These are phyloP conservation scores for Festucalex cinctus DNA, from an alignment of 2,113 vertebrate species.

Conservation along the genomic window DNA sequence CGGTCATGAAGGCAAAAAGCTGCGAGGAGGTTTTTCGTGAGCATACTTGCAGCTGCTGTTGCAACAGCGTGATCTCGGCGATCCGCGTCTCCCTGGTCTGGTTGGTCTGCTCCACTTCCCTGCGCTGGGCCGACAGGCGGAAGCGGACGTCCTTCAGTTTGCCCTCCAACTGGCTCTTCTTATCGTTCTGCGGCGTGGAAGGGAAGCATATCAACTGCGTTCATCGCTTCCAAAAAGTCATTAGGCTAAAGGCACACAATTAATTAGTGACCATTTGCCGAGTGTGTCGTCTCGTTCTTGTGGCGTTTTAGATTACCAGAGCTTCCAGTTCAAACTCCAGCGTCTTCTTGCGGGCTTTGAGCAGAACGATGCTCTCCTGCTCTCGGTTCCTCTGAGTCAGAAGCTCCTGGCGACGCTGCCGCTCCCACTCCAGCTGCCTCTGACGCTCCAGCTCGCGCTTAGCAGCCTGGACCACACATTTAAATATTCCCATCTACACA, in stretches of 20 bases:
- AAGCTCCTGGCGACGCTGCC: slow-evolving; percentile 91
- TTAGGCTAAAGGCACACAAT: neutral
- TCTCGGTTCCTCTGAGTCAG: slow-evolving; percentile 93
- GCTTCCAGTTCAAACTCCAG: slow-evolving; percentile 97
- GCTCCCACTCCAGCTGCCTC: slow-evolving; percentile 94
- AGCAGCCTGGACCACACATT: slow-evolving; percentile 76
- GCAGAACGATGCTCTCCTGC: slow-evolving; percentile 92
- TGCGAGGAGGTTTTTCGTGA: neutral
- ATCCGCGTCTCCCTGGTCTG: slow-evolving; percentile 90
- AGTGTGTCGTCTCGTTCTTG: neutral
- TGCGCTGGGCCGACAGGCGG: slow-evolving; percentile 86
- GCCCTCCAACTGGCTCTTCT: slow-evolving; percentile 91
- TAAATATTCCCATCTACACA: neutral
- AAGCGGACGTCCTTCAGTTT: slow-evolving; percentile 94
- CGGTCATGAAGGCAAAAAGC: neutral
- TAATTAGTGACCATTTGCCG: neutral
- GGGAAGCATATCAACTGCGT: neutral
- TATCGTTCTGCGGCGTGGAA: slow-evolving; percentile 81
- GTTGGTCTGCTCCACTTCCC: slow-evolving; percentile 95
- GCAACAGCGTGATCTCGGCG: slow-evolving; percentile 92
- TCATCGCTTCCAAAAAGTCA: neutral
- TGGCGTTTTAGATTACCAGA: slow-evolving; percentile 70
- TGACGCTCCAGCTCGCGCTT: slow-evolving; percentile 94
- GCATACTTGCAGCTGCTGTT: slow-evolving; percentile 91
- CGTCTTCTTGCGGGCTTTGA: slow-evolving; percentile 97